These are phyloP conservation scores for Gymnoscelis rufifasciata DNA, from an alignment of 2,888 invertebrate species.

Conservation along the genomic window DNA sequence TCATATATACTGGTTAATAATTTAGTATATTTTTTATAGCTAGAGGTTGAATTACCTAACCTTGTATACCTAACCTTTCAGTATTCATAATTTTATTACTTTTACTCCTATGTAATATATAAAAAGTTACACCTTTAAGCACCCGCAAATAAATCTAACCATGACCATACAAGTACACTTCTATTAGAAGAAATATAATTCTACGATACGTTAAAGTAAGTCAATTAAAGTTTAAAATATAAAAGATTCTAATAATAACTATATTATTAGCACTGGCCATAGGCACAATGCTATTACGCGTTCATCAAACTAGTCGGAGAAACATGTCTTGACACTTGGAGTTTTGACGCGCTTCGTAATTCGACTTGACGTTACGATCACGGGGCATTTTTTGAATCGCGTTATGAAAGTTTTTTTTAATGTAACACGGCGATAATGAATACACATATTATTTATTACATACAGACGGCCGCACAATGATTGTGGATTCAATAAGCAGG, in stretches of 20 bases:
- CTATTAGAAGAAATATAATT: too few species aligned
- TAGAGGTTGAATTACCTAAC: too few species aligned
- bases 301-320: conserved; percentile 46
- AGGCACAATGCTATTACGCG: conserved; percentile 48
- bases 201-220: neutral
- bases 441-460: neutral
- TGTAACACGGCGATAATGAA: conserved; percentile 20
- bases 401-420: conserved; percentile 23
- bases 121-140: too few species aligned
- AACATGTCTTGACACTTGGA: conserved; percentile 64
- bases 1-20: too few species aligned
- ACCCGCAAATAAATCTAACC: too few species aligned
- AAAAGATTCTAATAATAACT: conserved; percentile 50
- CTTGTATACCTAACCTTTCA: too few species aligned
- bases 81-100: too few species aligned
- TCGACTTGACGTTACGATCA: conserved; percentile 47
- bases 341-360: conserved; percentile 43
- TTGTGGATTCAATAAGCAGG: neutral
- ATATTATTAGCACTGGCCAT: conserved; percentile 66
- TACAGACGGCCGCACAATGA: conserved; percentile 3
- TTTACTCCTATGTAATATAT: too few species aligned
- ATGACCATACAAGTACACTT: too few species aligned
- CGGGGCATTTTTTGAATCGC: conserved; percentile 31
- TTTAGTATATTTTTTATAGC: too few species aligned
- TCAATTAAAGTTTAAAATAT: conserved; percentile 11